Evolutionary conservation across 2,113 vertebrate genomes (phyloP).

Genomic region (Acrocephalus kingi): DNA sequence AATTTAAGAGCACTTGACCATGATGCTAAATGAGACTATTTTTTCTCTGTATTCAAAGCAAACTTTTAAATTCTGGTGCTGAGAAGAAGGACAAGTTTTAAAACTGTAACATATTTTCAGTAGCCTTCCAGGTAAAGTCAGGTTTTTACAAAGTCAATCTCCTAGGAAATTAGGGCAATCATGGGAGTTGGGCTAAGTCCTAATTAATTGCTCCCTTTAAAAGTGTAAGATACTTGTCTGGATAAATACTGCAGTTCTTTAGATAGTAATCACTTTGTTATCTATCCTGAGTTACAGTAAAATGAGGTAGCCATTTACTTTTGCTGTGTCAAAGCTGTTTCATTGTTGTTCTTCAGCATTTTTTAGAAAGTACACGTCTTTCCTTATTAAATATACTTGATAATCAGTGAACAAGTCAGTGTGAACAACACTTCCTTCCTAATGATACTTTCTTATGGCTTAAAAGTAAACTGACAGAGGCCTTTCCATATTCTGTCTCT

Average conservation of each 20-base stretch:
- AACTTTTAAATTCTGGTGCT: neutral
- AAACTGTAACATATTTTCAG: neutral
- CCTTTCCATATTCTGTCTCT: neutral
- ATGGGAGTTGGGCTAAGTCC: neutral
- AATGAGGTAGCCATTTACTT: neutral
- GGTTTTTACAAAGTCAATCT: neutral
- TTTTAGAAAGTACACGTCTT: neutral
- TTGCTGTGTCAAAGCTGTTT: neutral
- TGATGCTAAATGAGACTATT: neutral
- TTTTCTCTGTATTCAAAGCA: neutral
- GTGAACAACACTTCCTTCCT: neutral
- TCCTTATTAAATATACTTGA: neutral
- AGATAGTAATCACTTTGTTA: neutral
- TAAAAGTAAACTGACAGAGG: neutral
- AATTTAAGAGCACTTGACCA: neutral
- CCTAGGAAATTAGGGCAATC: neutral
- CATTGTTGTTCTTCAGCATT: neutral
- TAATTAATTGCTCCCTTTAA: neutral
- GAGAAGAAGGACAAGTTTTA: neutral
- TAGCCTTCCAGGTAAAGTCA: neutral
- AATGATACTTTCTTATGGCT: accelerated
- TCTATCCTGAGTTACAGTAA: neutral
- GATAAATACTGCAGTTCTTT: neutral
- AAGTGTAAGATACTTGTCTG: neutral
- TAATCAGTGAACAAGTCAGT: neutral